phyloP scores from a whole-genome alignment of 2,888 invertebrate genomes.

The Agrochola lychnidis region DNA sequence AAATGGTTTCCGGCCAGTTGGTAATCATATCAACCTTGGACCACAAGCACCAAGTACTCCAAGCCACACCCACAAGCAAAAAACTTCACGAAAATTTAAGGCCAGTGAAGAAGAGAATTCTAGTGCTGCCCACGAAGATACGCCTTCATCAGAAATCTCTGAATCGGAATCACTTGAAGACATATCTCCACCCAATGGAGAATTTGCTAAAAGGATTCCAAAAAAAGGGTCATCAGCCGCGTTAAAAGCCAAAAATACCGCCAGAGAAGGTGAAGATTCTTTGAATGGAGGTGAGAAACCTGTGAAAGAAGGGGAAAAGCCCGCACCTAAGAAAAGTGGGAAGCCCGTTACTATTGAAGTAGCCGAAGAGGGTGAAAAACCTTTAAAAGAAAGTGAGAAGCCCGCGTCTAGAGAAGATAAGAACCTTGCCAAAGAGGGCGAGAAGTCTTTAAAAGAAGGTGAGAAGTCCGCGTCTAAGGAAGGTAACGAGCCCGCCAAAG shows the following conservation, averaged over 20 bases:
- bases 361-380: neutral
- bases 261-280: neutral
- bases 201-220: slow-evolving; percentile 44
- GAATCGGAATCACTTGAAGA: slow-evolving; percentile 40
- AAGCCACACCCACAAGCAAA: slow-evolving; percentile 62
- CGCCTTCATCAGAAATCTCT: slow-evolving; percentile 55
- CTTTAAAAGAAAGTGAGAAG: neutral
- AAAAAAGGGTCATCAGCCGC: slow-evolving; percentile 8
- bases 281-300: neutral
- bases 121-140: slow-evolving; percentile 63
- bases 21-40: slow-evolving; percentile 91
- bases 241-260: neutral
- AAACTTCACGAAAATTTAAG: slow-evolving; percentile 75
- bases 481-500: too few species aligned
- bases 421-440: neutral
- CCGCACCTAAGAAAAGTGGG: neutral
- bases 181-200: slow-evolving; percentile 36
- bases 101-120: slow-evolving; percentile 62
- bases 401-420: neutral
- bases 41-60: slow-evolving; percentile 64
- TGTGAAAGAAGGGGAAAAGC: neutral
- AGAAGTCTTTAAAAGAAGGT: too few species aligned
- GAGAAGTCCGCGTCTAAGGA: too few species aligned
- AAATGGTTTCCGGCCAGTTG: slow-evolving; percentile 93
- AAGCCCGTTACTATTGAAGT: neutral